Percentiles rank a stretch among this genome's conserved stretches.
phyloP scores from a whole-genome alignment of 1,140 invertebrate species.

The Apolygus lucorum region DNA sequence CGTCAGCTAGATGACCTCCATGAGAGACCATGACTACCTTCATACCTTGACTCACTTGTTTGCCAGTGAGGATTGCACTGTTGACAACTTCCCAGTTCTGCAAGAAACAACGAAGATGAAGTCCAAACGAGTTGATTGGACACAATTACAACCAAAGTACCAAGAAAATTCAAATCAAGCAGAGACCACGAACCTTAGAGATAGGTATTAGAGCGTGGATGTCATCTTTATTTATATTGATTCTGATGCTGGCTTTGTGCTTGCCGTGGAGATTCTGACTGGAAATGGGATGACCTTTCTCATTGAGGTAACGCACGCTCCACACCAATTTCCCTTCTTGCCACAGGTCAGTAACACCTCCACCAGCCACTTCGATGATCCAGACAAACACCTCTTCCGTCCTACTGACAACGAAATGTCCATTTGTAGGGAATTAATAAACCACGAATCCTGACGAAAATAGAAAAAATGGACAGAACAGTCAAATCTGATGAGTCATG shows the following conservation, averaged over 20 bases:
- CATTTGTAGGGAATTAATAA: no score
- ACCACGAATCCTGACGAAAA: no score
- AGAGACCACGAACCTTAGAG: constrained; percentile 60
- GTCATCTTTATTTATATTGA: constrained; percentile 89
- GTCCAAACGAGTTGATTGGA: background rate
- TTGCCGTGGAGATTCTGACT: constrained; percentile 31
- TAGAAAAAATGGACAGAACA: no score
- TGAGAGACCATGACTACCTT: constrained; percentile 91
- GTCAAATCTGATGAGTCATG: no score
- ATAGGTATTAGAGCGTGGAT: constrained; percentile 89
- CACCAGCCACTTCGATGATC: constrained; percentile 80
- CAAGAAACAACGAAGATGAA: constrained; percentile 37
- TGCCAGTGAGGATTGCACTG: constrained; percentile 87
- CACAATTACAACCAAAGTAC: background rate
- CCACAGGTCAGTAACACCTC: constrained; percentile 58
- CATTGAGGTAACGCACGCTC: constrained; percentile 62
- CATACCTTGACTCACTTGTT: constrained; percentile 88
- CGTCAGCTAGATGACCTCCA: constrained; percentile 85
- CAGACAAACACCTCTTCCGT: constrained; percentile 80
- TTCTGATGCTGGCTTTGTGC: constrained; percentile 62
- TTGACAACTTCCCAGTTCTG: constrained; percentile 94
- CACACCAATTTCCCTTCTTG: constrained; percentile 74
- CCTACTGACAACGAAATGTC: constrained; percentile 37
- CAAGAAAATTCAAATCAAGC: background rate
- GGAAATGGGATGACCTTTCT: constrained; percentile 43